phyloP scores from a whole-genome alignment of 2,888 invertebrate genomes.

The Fragum fragum region DNA sequence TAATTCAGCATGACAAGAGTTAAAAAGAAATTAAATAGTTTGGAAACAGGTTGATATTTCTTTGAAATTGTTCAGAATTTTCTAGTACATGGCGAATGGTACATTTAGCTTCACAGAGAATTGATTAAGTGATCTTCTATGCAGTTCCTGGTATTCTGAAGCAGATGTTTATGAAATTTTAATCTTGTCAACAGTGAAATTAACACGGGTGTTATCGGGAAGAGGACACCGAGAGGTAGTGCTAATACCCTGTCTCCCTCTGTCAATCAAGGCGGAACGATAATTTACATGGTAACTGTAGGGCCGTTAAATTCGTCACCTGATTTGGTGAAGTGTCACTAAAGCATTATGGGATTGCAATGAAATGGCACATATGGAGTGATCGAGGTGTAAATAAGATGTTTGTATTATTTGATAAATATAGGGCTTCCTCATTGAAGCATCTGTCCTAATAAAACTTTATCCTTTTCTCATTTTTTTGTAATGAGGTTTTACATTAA shows the following conservation, averaged over 20 bases:
- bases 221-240: constrained; percentile 18
- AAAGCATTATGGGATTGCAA: constrained; percentile 31
- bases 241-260: constrained; percentile 26
- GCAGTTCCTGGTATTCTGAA: constrained; percentile 13
- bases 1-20: no score
- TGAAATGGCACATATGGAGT: constrained; percentile 22
- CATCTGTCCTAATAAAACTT: constrained; percentile 15
- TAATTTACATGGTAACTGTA: constrained; percentile 29
- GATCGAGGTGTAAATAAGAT: constrained; percentile 42
- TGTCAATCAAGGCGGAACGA: constrained; percentile 29
- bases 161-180: constrained; percentile 33
- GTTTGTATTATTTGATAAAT: constrained; percentile 42
- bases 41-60: no score
- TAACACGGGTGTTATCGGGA: constrained; percentile 31
- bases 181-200: constrained; percentile 31
- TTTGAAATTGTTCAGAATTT: no score
- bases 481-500: no score
- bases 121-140: background rate
- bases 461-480: background rate
- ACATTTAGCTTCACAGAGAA: background rate
- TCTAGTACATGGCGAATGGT: background rate
- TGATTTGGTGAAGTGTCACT: constrained; percentile 25
- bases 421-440: constrained; percentile 20
- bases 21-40: no score
- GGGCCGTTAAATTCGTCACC: constrained; percentile 22